Evolutionary conservation across 2,888 invertebrate genomes (phyloP).

Genomic region (Philereme vetulata): DNA sequence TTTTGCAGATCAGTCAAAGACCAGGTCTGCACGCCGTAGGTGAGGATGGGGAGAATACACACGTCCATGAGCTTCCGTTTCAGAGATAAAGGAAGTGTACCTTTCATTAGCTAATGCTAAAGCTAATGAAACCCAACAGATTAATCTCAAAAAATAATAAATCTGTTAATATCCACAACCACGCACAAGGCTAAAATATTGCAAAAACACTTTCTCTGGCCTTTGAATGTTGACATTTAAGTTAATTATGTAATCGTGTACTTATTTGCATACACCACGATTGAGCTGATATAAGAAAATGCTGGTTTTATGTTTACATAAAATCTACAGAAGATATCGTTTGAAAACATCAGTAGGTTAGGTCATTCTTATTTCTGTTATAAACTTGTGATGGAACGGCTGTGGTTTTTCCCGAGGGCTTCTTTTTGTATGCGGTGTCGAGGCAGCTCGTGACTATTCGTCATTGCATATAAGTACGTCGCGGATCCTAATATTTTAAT

Average conservation of each 20-base stretch:
- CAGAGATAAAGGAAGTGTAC: too few species aligned
- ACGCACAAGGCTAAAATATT: conserved; percentile 5
- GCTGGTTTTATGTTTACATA: conserved; percentile 9
- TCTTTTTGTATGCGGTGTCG: too few species aligned
- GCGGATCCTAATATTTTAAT: too few species aligned
- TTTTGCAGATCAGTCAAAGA: too few species aligned
- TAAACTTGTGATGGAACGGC: not conserved
- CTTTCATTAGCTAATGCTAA: too few species aligned
- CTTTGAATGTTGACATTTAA: conserved; percentile 17
- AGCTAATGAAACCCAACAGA: too few species aligned
- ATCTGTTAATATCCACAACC: not conserved
- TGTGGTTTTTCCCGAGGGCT: conserved; percentile 1
- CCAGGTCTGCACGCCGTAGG: too few species aligned
- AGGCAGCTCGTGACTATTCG: too few species aligned
- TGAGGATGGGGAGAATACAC: too few species aligned
- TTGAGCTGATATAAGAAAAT: conserved; percentile 6
- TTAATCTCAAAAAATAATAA: too few species aligned
- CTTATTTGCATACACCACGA: conserved; percentile 2
- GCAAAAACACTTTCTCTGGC: conserved; percentile 13
- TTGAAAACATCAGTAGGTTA: conserved; percentile 11
- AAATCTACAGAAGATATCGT: conserved; percentile 2
- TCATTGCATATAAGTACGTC: too few species aligned
- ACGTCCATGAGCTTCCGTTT: too few species aligned
- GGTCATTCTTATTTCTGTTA: conserved; percentile 17
- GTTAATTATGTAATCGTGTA: conserved; percentile 4